These are phyloP conservation scores for Erpornis zantholeuca DNA, from an alignment of 2,113 vertebrate species.

Conservation along the genomic window DNA sequence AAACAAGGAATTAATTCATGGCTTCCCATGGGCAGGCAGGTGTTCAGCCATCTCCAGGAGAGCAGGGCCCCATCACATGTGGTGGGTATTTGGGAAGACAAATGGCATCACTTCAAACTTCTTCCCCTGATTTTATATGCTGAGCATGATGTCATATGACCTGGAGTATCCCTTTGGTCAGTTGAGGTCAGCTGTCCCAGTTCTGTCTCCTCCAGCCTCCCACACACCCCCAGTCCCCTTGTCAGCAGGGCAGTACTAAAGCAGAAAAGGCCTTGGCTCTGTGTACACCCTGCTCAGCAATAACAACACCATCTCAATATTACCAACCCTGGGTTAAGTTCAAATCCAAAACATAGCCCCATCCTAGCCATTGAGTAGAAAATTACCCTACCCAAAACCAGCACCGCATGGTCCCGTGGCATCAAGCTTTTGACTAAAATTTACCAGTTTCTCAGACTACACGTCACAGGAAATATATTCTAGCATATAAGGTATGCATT, in stretches of 20 bases:
- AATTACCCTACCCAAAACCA: not conserved
- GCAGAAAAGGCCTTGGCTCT: not conserved
- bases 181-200: not conserved
- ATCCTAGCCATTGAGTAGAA: not conserved
- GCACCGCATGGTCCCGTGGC: not conserved
- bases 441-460: not conserved
- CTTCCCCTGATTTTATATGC: not conserved
- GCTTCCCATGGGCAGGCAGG: not conserved
- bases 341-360: not conserved
- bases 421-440: not conserved
- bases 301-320: not conserved
- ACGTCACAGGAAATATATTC: not conserved
- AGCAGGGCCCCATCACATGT: not conserved
- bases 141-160: not conserved
- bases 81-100: not conserved
- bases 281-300: not conserved
- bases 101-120: not conserved
- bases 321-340: not conserved
- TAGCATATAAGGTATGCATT: not conserved
- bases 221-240: not conserved
- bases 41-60: not conserved
- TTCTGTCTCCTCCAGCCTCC: not conserved
- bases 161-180: not conserved
- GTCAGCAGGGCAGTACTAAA: not conserved
- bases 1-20: not conserved